These are phyloP conservation scores for Monodelphis domestica DNA, from an alignment of 2,797 vertebrate genomes.

Conservation along the genomic window DNA sequence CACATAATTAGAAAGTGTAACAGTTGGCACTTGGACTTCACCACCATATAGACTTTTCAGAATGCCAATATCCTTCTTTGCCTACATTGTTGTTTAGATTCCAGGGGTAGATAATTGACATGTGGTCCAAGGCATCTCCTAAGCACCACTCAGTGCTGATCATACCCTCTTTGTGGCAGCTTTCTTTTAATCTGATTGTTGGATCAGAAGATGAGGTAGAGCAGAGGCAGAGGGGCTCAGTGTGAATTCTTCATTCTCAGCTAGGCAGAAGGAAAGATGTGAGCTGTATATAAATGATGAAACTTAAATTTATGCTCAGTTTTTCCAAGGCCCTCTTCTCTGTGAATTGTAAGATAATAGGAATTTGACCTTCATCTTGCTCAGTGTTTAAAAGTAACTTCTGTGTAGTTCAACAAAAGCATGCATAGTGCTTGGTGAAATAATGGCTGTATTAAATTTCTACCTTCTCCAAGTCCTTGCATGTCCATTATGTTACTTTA, in stretches of 20 bases:
- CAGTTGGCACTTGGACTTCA: not conserved
- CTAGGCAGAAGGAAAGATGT: slow-evolving; percentile 1
- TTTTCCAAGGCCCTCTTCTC: slow-evolving; percentile 59
- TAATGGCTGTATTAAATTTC: slow-evolving; percentile 44
- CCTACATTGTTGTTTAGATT: not conserved
- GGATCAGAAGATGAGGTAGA: not conserved
- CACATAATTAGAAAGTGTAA: not conserved
- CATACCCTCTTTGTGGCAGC: not conserved
- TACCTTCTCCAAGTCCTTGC: slow-evolving; percentile 52
- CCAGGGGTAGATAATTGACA: slow-evolving; percentile 6
- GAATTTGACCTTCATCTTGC: slow-evolving; percentile 58
- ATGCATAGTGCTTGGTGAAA: slow-evolving; percentile 24
- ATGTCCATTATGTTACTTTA: not conserved
- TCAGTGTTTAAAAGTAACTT: slow-evolving; percentile 52
- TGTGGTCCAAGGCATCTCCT: not conserved
- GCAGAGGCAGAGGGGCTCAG: not conserved
- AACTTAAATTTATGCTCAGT: slow-evolving; percentile 12
- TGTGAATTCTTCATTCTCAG: slow-evolving; percentile 35
- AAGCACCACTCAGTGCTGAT: not conserved
- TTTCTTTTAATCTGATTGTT: not conserved
- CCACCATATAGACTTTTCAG: not conserved
- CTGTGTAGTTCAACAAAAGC: slow-evolving; percentile 23
- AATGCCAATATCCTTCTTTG: not conserved
- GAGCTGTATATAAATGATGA: slow-evolving; percentile 4
- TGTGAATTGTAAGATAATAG: slow-evolving; percentile 54